phyloP scores from a whole-genome alignment of 1,140 invertebrate genomes.

The Battus philenor region DNA sequence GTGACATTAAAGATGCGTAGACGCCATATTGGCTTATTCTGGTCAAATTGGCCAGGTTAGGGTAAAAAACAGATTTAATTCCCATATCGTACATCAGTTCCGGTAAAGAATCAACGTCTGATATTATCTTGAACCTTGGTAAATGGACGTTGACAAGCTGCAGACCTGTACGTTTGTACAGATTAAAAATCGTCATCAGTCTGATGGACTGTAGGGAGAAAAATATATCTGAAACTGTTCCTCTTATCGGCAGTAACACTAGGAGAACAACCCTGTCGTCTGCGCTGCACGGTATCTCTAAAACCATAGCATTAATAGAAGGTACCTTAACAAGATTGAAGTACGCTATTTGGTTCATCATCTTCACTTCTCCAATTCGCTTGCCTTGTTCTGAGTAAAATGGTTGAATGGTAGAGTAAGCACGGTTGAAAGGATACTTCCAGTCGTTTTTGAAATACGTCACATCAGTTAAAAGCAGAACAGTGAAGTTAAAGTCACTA shows the following conservation, averaged over 20 bases:
- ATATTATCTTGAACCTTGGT: slow-evolving; percentile 81
- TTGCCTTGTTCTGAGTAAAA: slow-evolving; percentile 59
- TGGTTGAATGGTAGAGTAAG: slow-evolving; percentile 63
- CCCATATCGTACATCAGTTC: slow-evolving; percentile 79
- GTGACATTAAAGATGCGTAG: slow-evolving; percentile 75
- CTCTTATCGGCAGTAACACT: slow-evolving; percentile 77
- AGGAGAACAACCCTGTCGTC: slow-evolving; percentile 79
- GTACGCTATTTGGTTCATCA: slow-evolving; percentile 67
- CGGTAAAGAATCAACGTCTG: slow-evolving; percentile 75
- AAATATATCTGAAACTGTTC: slow-evolving; percentile 45
- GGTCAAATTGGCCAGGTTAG: slow-evolving; percentile 77
- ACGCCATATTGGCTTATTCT: slow-evolving; percentile 76
- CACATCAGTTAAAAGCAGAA: slow-evolving; percentile 80
- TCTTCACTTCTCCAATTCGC: slow-evolving; percentile 53
- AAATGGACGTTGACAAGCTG: slow-evolving; percentile 76
- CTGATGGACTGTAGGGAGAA: slow-evolving; percentile 67
- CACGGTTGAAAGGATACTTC: slow-evolving; percentile 78
- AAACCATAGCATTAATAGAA: slow-evolving; percentile 72
- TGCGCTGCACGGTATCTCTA: slow-evolving; percentile 81
- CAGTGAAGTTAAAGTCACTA: slow-evolving; percentile 72
- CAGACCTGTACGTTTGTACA: slow-evolving; percentile 46
- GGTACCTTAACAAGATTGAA: slow-evolving; percentile 55
- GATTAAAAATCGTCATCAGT: slow-evolving; percentile 68
- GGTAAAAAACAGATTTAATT: slow-evolving; percentile 79
- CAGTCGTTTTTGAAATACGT: slow-evolving; percentile 85